Conservation (phyloP, 2,113 vertebrate species). For the Malurus melanocephalus region DNA sequence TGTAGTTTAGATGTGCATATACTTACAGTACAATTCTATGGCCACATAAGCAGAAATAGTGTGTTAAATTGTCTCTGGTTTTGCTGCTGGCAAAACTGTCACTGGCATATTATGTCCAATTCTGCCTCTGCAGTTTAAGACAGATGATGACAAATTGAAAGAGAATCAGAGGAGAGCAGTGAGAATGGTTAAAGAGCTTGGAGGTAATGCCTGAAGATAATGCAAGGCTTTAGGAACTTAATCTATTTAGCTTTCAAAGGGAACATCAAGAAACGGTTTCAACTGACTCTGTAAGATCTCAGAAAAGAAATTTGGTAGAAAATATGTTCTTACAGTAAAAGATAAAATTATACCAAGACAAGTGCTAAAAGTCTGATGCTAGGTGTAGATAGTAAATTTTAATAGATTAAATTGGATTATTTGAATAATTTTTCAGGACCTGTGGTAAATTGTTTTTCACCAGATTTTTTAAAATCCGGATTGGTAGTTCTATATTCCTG, state of each 20-base stretch:
- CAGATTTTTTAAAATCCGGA: neutral
- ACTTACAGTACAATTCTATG: neutral
- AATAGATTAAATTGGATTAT: neutral
- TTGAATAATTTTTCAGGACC: neutral
- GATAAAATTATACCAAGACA: neutral
- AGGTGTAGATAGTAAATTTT: neutral
- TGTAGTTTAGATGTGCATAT: neutral
- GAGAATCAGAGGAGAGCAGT: conserved; percentile 13
- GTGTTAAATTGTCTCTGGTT: neutral
- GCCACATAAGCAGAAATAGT: neutral
- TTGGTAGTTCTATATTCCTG: neutral
- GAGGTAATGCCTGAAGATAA: conserved; percentile 30
- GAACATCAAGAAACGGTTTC: neutral
- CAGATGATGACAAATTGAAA: conserved; percentile 53
- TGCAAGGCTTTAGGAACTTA: neutral
- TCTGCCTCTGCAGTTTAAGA: conserved; percentile 11
- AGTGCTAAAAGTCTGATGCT: neutral
- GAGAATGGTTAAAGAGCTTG: conserved; percentile 13
- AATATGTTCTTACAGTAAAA: neutral
- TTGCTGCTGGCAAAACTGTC: neutral
- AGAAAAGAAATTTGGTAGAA: neutral
- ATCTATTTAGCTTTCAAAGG: conserved; percentile 36
- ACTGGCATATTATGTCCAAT: neutral
- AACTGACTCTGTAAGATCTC: neutral
- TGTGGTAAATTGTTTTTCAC: neutral